A percentile compares a stretch with the other conserved stretches of the same genome.
Evolutionary conservation across 2,888 invertebrate species (phyloP).

Genomic region (Monopis laevigella): DNA sequence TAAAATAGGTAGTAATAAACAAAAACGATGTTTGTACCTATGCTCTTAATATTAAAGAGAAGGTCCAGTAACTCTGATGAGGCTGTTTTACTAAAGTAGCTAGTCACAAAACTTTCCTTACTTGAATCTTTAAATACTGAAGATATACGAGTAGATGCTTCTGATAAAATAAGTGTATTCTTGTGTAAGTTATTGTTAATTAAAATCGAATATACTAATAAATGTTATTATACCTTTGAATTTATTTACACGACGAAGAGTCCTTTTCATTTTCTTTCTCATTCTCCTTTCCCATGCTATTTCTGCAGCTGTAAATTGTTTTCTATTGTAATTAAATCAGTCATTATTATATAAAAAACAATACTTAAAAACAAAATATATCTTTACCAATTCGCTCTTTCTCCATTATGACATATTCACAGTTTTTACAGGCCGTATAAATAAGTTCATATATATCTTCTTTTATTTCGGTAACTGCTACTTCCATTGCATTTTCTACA

Average conservation of each 20-base stretch:
- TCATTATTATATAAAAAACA: neutral
- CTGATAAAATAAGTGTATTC: too few relatives aligned
- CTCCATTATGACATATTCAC: slow-evolving; percentile 38
- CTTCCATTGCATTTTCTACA: slow-evolving; percentile 52
- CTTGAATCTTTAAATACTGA: too few relatives aligned
- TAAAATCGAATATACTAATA: too few relatives aligned
- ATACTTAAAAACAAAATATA: too few relatives aligned
- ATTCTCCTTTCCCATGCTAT: slow-evolving; percentile 49
- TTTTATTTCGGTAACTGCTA: slow-evolving; percentile 41
- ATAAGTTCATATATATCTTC: slow-evolving; percentile 39
- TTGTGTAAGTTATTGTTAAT: too few relatives aligned
- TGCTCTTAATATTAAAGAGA: too few relatives aligned
- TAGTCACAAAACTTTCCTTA: too few relatives aligned
- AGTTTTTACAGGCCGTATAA: slow-evolving; percentile 34
- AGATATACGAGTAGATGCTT: too few relatives aligned
- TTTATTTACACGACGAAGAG: slow-evolving; percentile 36
- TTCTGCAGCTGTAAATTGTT: slow-evolving; percentile 37
- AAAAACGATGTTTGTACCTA: too few relatives aligned
- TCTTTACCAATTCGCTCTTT: slow-evolving; percentile 40
- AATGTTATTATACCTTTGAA: slow-evolving; percentile 54
- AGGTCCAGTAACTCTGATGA: too few relatives aligned
- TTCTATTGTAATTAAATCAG: neutral
- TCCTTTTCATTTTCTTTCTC: slow-evolving; percentile 49
- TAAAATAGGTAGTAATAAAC: neutral
- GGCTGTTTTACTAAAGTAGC: too few relatives aligned